These are phyloP conservation scores for Myoxocephalus aenaeus DNA, from an alignment of 2,797 vertebrate genomes.

Conservation along the genomic window DNA sequence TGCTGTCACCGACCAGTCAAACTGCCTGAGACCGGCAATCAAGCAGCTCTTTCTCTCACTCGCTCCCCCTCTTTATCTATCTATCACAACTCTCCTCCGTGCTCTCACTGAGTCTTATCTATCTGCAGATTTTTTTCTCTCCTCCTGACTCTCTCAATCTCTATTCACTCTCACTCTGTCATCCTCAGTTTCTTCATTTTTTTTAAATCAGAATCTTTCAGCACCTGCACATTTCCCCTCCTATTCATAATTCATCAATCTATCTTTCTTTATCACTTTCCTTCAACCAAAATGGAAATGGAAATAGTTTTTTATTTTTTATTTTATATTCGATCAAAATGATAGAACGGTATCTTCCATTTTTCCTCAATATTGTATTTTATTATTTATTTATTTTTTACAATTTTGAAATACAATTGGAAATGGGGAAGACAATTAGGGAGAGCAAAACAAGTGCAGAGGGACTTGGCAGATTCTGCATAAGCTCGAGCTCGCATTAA, in stretches of 20 bases:
- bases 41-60: conserved; percentile 61
- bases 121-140: conserved; percentile 22
- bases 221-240: conserved; percentile 30
- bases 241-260: conserved; percentile 49
- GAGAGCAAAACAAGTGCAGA: conserved; percentile 38
- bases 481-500: conserved; percentile 17
- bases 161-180: conserved; percentile 52
- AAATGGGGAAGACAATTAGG: conserved; percentile 1
- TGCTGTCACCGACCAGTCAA: conserved; percentile 84
- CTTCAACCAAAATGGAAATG: conserved; percentile 22
- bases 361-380: conserved; percentile 5
- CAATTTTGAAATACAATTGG: conserved; percentile 9
- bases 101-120: conserved; percentile 56
- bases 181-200: conserved; percentile 42
- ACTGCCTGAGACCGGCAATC: conserved; percentile 74
- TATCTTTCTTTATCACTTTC: conserved; percentile 22
- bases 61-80: conserved; percentile 67
- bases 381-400: background rate
- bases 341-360: background rate
- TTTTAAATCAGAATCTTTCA: conserved; percentile 46
- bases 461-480: conserved; percentile 25
- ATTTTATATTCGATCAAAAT: conserved; percentile 4
- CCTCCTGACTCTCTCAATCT: conserved; percentile 51
- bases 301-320: background rate
- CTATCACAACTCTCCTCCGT: conserved; percentile 65